Base-by-base conservation (phyloP, 2,113 vertebrate genomes). In the Clupea harengus region DNA sequence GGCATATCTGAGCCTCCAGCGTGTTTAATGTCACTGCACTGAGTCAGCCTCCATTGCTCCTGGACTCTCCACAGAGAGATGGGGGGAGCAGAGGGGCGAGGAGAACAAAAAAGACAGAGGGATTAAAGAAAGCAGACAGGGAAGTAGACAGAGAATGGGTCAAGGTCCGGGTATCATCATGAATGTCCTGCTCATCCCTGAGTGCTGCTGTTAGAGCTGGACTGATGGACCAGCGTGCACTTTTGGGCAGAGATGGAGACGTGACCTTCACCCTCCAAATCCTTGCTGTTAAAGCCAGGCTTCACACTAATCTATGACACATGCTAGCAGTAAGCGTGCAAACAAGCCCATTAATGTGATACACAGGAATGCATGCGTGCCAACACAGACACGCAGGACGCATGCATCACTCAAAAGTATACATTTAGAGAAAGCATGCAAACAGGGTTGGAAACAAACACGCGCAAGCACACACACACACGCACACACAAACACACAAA, bases 1-100 rank as follows among this genome's bases (percentile, higher is more conserved):
- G 15, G 72, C 72, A 39, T 78, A 32, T 32, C 72, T 17, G 72
- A 78, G 72, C 72, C 72, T 78, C 72, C 72, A 78, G 72, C 72
- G 28, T 78, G 72, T 15, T 78, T 78, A 39, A 78, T 78, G 72
- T 78, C 72, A 78, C 72, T 6, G 32, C 28, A 32, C 72, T 78
- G 72, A 78, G 28, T 78, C 72, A 78, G 11, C 72, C 72, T 78
- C 32, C 13, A 78, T 17, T 32, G 13, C 72, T 78, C 28, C 72
- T 78, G 72, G 28, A 17, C 72, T 78, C 28, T 44, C 72, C 32
- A 78, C 32, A 32, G 28, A 13, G 72, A 32, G 3, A 15, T 13
- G 67, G 25, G 60, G 67, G 72, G 13, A 17, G 72, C 13, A 6
- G 72, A 3, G 10, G 28, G 10, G 72, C 10, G 60, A 67, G 54